Evolutionary conservation across 2,888 invertebrate genomes (phyloP).

Genomic region (Ecliptopera silaceata): DNA sequence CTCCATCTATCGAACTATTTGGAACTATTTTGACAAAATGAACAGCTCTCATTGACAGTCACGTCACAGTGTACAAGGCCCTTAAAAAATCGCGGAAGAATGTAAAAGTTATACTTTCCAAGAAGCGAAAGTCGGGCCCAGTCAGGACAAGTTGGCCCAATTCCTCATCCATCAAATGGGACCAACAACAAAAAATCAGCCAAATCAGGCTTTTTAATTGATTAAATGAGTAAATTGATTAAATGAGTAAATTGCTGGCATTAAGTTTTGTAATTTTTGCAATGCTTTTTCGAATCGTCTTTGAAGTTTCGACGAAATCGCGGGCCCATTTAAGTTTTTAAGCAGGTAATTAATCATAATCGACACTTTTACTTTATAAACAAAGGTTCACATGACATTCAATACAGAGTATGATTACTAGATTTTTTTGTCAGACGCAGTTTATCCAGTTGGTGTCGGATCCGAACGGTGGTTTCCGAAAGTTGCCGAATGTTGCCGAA

Average conservation of each 20-base stretch:
- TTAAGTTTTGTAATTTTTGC: slow-evolving; percentile 34
- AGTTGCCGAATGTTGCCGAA: too few relatives aligned
- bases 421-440: neutral
- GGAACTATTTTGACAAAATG: too few relatives aligned
- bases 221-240: slow-evolving; percentile 37
- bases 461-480: too few relatives aligned
- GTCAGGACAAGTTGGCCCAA: slow-evolving; percentile 41
- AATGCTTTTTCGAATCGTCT: slow-evolving; percentile 27
- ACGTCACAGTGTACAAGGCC: neutral
- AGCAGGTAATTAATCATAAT: slow-evolving; percentile 16
- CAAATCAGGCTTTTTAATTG: slow-evolving; percentile 37
- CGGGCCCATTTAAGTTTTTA: slow-evolving; percentile 1
- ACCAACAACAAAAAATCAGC: slow-evolving; percentile 30
- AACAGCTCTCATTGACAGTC: neutral
- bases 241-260: slow-evolving; percentile 36
- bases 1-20: too few relatives aligned
- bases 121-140: slow-evolving; percentile 38
- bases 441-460: neutral
- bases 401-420: neutral
- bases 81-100: slow-evolving; percentile 20
- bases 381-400: neutral
- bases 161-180: slow-evolving; percentile 32
- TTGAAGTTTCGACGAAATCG: slow-evolving; percentile 14
- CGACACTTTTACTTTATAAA: slow-evolving; percentile 4
- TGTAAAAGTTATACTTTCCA: slow-evolving; percentile 36